Base-by-base conservation (phyloP, 2,888 invertebrate genomes). In the Archips xylosteana region DNA sequence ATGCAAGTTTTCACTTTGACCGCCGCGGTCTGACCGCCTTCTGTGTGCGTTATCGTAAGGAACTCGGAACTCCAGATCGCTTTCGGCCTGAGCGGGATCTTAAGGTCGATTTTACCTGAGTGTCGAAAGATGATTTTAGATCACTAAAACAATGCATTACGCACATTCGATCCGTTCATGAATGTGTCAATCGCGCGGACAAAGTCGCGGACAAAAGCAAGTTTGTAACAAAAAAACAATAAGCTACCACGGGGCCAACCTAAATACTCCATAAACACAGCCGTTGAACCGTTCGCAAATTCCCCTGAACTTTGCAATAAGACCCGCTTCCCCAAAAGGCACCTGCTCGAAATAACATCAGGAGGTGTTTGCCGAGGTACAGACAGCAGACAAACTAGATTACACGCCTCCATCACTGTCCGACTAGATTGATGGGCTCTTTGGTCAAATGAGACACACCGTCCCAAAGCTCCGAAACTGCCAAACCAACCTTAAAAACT, bases 401-500 rank as follows among this genome's bases (percentile, higher is more conserved):
- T 77, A 77, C 64, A 60, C 68, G 71, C 78, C 78, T 78, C 75
- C 77, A 78, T 77, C 78, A 78, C 75, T 76, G 76, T 77, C 77
- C 75, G 61, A 62, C n/a, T 74, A 76, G 78, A 78, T 78, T 75
- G 78, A 78, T 78, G 78, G 75, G 71, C 68, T 69, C 70, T 59
- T 69, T 75, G 73, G 74, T 71, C 78, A 76, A 78, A 78, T 77
- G 75, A 78, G 77, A 74, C 71, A 47, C 51, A 39, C 62, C 47
- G 62, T 69, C 64, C 62, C 65, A 51, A 42, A 23, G 13, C 13
- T 6, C 12, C 32, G 13, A 0, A 10, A 15, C 13, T 5, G 12
- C 12, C 13, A 39, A 51, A 49, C 23, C 49, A 36, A 74, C 74
- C 61, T 70, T 65, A 60, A 57, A 10, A 10, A 34, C 45, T 13